Conservation (phyloP, 1,140 invertebrate species). For the Tetranychus cinnabarinus region DNA sequence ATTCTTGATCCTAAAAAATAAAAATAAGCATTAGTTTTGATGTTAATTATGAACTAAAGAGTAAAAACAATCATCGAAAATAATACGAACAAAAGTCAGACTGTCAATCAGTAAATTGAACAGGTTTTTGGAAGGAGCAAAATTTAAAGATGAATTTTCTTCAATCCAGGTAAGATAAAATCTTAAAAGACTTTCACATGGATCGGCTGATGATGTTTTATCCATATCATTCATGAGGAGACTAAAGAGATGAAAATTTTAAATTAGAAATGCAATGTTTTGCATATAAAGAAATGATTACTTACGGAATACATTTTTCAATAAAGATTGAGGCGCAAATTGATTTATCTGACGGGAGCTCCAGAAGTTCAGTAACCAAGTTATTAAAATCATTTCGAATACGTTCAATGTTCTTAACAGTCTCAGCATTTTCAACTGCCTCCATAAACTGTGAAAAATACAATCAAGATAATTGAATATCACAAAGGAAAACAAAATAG, state of each 20-base stretch:
- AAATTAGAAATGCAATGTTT: no score
- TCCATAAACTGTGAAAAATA: slow-evolving; percentile 2
- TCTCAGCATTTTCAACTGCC: slow-evolving; percentile 3
- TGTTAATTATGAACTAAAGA: not conserved
- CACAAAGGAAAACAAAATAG: not conserved
- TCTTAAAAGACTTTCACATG: not conserved
- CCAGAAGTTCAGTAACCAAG: not conserved
- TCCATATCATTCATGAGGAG: no score
- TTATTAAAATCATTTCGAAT: slow-evolving; percentile 1
- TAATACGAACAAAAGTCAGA: not conserved
- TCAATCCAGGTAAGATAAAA: not conserved
- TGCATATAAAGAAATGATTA: not conserved
- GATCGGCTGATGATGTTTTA: not conserved
- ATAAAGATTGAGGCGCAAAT: not conserved
- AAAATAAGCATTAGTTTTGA: not conserved
- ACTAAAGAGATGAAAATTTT: no score
- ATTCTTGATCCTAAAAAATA: not conserved
- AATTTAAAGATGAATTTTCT: not conserved
- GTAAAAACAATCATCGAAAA: not conserved
- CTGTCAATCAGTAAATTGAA: not conserved
- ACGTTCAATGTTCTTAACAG: not conserved
- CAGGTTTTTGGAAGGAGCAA: not conserved
- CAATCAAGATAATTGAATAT: not conserved
- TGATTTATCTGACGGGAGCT: not conserved
- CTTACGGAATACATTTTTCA: not conserved